Evolutionary conservation across 2,797 vertebrate species (phyloP), one percentile per base, ranked within the genome.

Genomic region (Cirrhinus mrigala): DNA sequence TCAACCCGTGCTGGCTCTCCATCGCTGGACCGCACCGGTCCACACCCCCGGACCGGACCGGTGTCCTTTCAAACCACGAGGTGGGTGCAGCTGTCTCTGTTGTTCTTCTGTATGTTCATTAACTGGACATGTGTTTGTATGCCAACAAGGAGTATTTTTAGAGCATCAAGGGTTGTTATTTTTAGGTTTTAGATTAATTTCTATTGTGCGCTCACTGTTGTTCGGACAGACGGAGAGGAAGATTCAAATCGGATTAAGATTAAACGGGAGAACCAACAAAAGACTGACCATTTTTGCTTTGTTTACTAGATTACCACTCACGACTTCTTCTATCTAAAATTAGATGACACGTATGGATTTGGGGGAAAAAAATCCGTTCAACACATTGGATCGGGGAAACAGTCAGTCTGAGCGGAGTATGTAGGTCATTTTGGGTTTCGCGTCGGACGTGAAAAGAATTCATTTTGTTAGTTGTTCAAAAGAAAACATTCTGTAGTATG

Each of bases 211-310:
- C 84, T 80, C 69, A 24, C 68, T 48, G 79, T 86, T 80, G 88
- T 83, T 85, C 83, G 69, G 86, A 90, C 84, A 87, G 70, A 40
- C 64, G 83, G 27, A 58, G 92, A 56, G 88, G 82, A 68, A 90
- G 87, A 92, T 92, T 91, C 90, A 92, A 93, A 95, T 92, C 94
- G 91, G 93, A 94, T 95, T 95, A 94, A 89, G 89, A 91, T 92
- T 85, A 92, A 64, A 90, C 81, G 88, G 20, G 85, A 81, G 90
- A 93, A 87, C 84, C 90, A 85, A 92, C 92, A 92, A 93, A 94
- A 92, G 91, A 91, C 83, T 89, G 91, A 92, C 88, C 87, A 73
- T 91, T 93, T 88, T 90, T 81, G 58, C 91, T 95, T 93, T 94
- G 92, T 94, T 94, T 89, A 70, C 78, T 84, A 81, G 22, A 84